These are phyloP conservation scores for Synchiropus splendidus DNA, from an alignment of 2,113 vertebrate genomes.

Conservation along the genomic window DNA sequence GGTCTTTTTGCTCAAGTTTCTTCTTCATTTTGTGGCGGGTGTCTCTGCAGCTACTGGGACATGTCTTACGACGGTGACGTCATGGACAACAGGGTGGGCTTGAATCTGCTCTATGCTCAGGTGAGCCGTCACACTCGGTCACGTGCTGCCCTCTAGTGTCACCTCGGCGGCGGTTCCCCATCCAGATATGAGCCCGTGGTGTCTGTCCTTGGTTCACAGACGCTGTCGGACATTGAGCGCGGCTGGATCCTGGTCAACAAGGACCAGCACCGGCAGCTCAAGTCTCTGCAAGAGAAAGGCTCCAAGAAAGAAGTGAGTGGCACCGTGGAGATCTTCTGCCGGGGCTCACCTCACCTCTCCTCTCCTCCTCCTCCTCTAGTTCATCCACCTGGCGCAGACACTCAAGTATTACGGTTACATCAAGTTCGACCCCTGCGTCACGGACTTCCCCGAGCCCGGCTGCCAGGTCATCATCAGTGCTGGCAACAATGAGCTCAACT, in stretches of 20 bases:
- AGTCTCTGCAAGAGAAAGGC: slow-evolving; percentile 95
- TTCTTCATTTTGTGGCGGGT: not conserved
- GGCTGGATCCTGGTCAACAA: slow-evolving; percentile 97
- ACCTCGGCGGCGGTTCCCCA: too few relatives aligned
- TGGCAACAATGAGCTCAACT: slow-evolving; percentile 96
- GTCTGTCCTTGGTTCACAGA: slow-evolving; percentile 60
- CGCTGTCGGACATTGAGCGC: slow-evolving; percentile 88
- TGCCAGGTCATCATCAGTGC: slow-evolving; percentile 93
- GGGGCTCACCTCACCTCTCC: not conserved
- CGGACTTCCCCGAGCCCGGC: slow-evolving; percentile 94
- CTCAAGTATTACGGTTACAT: slow-evolving; percentile 95
- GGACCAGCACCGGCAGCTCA: slow-evolving; percentile 93
- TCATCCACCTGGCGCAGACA: slow-evolving; percentile 89
- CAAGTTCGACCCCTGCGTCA: slow-evolving; percentile 92
- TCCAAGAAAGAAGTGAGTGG: slow-evolving; percentile 90
- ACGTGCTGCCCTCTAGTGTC: not conserved
- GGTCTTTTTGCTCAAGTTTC: not conserved
- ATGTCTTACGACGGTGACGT: slow-evolving; percentile 86
- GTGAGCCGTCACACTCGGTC: slow-evolving; percentile 59
- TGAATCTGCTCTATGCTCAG: slow-evolving; percentile 92
- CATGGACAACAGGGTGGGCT: slow-evolving; percentile 89
- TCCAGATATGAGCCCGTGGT: too few relatives aligned
- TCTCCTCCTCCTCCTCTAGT: slow-evolving; percentile 54
- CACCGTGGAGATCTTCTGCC: not conserved
- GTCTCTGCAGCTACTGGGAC: slow-evolving; percentile 86